Conservation (phyloP, 2,888 invertebrate species). For the Sinohyriopsis cumingii region DNA sequence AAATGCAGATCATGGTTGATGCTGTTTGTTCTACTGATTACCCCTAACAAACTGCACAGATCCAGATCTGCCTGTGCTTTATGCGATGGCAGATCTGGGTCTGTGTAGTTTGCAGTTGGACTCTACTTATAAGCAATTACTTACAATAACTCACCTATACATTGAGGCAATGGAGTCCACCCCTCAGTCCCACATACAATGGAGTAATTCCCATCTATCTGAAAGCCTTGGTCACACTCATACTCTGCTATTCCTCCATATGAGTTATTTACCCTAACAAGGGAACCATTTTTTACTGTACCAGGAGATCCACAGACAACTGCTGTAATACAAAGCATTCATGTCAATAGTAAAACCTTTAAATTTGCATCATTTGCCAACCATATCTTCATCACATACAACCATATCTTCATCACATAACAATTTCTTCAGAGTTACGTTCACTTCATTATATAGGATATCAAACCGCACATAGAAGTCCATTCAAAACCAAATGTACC, state of each 20-base stretch:
- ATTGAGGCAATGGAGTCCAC: constrained; percentile 46
- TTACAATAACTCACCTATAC: constrained; percentile 36
- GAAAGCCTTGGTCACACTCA: constrained; percentile 50
- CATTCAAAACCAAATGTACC: no score
- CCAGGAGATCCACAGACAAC: constrained; percentile 53
- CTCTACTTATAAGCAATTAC: no score
- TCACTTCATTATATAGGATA: no score
- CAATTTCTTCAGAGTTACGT: no score
- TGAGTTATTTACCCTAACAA: constrained; percentile 42
- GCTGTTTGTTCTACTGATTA: background rate
- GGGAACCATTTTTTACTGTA: constrained; percentile 37
- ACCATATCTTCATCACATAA: no score
- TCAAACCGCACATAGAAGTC: no score
- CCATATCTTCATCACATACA: no score
- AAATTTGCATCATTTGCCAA: no score
- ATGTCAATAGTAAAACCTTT: background rate
- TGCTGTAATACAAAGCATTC: constrained; percentile 37
- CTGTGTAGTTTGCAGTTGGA: background rate
- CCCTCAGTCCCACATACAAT: constrained; percentile 45
- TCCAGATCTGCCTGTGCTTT: background rate
- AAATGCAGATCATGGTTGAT: no score
- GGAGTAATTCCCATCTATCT: constrained; percentile 24
- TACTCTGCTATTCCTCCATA: constrained; percentile 51
- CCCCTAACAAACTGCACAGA: background rate
- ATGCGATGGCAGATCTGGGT: background rate